Base-by-base conservation (phyloP, 2,113 vertebrate genomes). In the Hystrix cristata region DNA sequence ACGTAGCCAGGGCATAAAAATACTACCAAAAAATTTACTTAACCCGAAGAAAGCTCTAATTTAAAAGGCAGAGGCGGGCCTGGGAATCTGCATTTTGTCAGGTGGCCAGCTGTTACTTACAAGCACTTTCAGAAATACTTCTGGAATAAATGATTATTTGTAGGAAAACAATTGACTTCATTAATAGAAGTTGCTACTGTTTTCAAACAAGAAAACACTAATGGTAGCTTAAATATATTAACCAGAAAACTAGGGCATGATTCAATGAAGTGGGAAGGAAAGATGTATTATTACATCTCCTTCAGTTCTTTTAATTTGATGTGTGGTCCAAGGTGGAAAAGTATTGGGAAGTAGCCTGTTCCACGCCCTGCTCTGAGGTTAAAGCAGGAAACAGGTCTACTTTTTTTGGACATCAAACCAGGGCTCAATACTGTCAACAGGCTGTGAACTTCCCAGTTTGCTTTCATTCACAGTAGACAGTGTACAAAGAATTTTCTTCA, bases 401-500 rank as follows among this genome's bases (percentile, higher is more conserved):
- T 97, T 89, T 93, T 95, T 94, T 86, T 76, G 95, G 92, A 94
- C 90, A 96, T 85, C 83, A 91, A 83, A 86, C 69, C 64, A 91
- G 91, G 67, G 79, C 79, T 88, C 87, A 69, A 48, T 13, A 23
- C n/a, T 94, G 86, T 96, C 97, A 97, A 87, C 86, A 96, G 94
- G 69, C 81, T 97, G 55, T 59, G 92, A 95, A 91, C 60, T 46
- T 96, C 57, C 72, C 93, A 84, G 60, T 91, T 95, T 96, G 87
- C 90, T 95, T 95, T 96, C 87, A 95, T 81, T 96, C 69, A 11
- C 19, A 92, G 55, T 19, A 62, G 83, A 94, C 59, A 82, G 43
- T 27, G 57, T 71, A 91, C 91, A 96, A 96, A 96, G 95, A 96
- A 38, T 87, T 86, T 97, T 97, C 83, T 97, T 97, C 87, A 96